A percentile compares a stretch with the other conserved stretches of the same genome.
phyloP scores from a whole-genome alignment of 2,113 vertebrate species.

The Diadophis punctatus region DNA sequence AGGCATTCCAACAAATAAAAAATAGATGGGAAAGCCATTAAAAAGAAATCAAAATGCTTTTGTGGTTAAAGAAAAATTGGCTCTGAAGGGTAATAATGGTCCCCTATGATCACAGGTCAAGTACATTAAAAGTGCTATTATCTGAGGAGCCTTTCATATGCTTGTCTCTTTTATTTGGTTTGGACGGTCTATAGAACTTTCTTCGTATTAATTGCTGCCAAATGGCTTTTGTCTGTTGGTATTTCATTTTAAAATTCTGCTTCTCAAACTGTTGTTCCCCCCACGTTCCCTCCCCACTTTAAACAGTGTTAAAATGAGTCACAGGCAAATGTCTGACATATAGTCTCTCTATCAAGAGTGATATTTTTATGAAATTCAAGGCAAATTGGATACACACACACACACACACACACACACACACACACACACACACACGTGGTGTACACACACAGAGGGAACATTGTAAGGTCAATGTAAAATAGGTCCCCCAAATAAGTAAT shows the following conservation, averaged over 20 bases:
- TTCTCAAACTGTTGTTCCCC: conserved; percentile 52
- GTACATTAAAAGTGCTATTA: conserved; percentile 69
- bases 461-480: conserved; percentile 36
- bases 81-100: conserved; percentile 59
- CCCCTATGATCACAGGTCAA: conserved; percentile 55
- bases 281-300: conserved; percentile 28
- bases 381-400: conserved; percentile 11
- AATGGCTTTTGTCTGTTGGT: conserved; percentile 59
- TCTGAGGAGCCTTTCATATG: conserved; percentile 58
- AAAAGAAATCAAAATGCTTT: conserved; percentile 34
- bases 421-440: too few relatives aligned
- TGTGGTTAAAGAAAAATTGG: conserved; percentile 63
- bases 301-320: conserved; percentile 70
- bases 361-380: conserved; percentile 48
- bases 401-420: neutral
- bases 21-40: conserved; percentile 39
- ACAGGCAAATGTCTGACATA: conserved; percentile 53
- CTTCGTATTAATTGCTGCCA: conserved; percentile 54
- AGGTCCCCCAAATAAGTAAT: neutral
- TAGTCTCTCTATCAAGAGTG: conserved; percentile 41
- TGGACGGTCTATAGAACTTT: conserved; percentile 53
- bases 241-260: conserved; percentile 68
- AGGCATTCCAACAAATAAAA: conserved; percentile 58
- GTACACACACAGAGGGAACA: neutral
- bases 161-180: conserved; percentile 48